phyloP scores from a whole-genome alignment of 2,888 invertebrate species.

The Xylota segnis region DNA sequence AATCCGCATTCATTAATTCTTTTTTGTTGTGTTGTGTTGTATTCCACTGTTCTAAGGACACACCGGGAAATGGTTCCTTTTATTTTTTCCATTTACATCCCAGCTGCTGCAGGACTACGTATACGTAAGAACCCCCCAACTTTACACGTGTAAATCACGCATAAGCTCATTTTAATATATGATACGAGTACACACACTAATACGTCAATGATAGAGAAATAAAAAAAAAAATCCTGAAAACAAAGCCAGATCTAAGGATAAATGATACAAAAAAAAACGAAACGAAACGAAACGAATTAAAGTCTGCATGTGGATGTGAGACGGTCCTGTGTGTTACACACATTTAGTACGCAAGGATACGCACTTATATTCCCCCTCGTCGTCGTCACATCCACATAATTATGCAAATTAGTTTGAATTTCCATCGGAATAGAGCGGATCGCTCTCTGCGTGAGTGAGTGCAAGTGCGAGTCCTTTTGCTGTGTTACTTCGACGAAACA shows the following conservation, averaged over 20 bases:
- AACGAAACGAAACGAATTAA: constrained; percentile 70
- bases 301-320: constrained; percentile 63
- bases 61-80: constrained; percentile 43
- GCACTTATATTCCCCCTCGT: constrained; percentile 69
- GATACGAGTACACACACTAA: constrained; percentile 68
- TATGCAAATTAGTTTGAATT: constrained; percentile 74
- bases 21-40: not conserved
- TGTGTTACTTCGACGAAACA: not conserved
- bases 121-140: constrained; percentile 48
- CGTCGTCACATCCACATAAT: constrained; percentile 69
- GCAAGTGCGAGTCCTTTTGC: constrained; percentile 35
- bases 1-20: constrained; percentile 72
- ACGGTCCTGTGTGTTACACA: constrained; percentile 25
- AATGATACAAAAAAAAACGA: constrained; percentile 58
- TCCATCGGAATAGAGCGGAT: constrained; percentile 41
- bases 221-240: constrained; percentile 50
- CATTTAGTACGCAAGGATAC: constrained; percentile 58
- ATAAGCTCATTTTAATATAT: constrained; percentile 75
- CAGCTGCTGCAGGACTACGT: constrained; percentile 68
- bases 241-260: constrained; percentile 65
- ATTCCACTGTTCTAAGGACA: constrained; percentile 61
- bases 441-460: constrained; percentile 46
- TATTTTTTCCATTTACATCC: constrained; percentile 58
- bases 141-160: constrained; percentile 76
- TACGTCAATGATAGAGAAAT: constrained; percentile 52